These are phyloP conservation scores for Halocynthia aurantium DNA, from an alignment of 23 tunicate genomes.

Conservation along the genomic window DNA sequence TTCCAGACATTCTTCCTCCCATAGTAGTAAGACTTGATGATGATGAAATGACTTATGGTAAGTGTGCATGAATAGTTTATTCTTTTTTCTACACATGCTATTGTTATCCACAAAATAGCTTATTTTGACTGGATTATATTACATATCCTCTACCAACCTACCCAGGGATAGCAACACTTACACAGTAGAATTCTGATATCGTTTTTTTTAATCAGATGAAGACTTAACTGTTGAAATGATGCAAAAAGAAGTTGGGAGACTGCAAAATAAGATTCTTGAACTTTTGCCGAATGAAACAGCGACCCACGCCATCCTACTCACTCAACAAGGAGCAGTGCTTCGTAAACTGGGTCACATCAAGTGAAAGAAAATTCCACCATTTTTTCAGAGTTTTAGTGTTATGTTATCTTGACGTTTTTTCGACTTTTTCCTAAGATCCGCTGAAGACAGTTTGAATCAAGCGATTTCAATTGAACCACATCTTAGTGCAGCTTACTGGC, in stretches of 20 bases:
- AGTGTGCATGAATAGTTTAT: too few relatives aligned
- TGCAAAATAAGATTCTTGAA: slow-evolving; percentile 21
- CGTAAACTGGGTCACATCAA: slow-evolving; percentile 83
- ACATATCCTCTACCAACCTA: neutral
- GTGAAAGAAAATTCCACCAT: slow-evolving; percentile 10
- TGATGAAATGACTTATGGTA: neutral
- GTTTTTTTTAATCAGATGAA: slow-evolving; percentile 17
- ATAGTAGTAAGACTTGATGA: neutral
- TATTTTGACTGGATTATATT: neutral
- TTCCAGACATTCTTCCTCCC: slow-evolving; percentile 16
- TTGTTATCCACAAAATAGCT: neutral
- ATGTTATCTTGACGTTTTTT: neutral
- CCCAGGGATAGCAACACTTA: too few relatives aligned
- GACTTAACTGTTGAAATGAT: slow-evolving; percentile 45
- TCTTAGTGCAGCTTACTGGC: slow-evolving; percentile 77
- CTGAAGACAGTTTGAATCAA: slow-evolving; percentile 47
- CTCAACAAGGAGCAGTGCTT: slow-evolving; percentile 50
- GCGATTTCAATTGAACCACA: slow-evolving; percentile 64
- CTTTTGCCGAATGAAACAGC: slow-evolving; percentile 19
- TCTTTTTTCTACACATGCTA: neutral
- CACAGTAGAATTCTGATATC: neutral
- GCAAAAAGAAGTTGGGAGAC: slow-evolving; percentile 28
- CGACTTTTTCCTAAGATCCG: slow-evolving; percentile 22
- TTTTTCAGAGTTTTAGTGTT: neutral
- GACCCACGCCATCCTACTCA: slow-evolving; percentile 46